Evolutionary conservation across 2,888 invertebrate species (phyloP), one percentile per base, ranked within the genome.

Genomic region (Pycnomerus fuliginosus): DNA sequence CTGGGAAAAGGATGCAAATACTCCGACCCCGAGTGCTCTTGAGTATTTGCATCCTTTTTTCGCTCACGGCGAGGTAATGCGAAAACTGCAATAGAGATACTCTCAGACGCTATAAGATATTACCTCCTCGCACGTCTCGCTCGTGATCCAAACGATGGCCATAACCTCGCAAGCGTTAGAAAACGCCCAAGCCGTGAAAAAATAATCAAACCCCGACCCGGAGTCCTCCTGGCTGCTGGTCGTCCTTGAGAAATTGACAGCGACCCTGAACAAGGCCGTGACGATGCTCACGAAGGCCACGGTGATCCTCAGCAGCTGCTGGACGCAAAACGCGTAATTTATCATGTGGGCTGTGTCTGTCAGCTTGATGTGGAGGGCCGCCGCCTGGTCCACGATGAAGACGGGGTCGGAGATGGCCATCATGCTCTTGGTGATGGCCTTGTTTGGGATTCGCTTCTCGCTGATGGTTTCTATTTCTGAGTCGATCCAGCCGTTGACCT

Each of bases 41-140:
- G n/a, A n/a, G n/a, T n/a, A n/a, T n/a, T n/a, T n/a, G n/a, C n/a
- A n/a, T n/a, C n/a, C n/a, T n/a, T n/a, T n/a, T n/a, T n/a, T n/a
- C n/a, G n/a, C n/a, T n/a, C n/a, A n/a, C n/a, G n/a, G n/a, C n/a
- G n/a, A n/a, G n/a, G n/a, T n/a, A n/a, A n/a, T n/a, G n/a, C n/a
- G n/a, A n/a, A n/a, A n/a, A n/a, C n/a, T n/a, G n/a, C n/a, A n/a
- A n/a, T n/a, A n/a, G n/a, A n/a, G n/a, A n/a, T n/a, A n/a, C n/a
- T n/a, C n/a, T n/a, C n/a, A n/a, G n/a, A n/a, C n/a, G n/a, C n/a
- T n/a, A n/a, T n/a, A n/a, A n/a, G n/a, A n/a, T n/a, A n/a, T n/a
- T 50, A 65, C 65, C 53, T 64, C 62, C 31, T 64, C 60, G 33
- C 65, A 59, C 32, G 63, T 58, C 14, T 54, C 48, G 27, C 60